Percentiles rank a stretch among this genome's conserved stretches.
Conservation (phyloP, 2,888 invertebrate genomes). For the Ferrisia virgata region DNA sequence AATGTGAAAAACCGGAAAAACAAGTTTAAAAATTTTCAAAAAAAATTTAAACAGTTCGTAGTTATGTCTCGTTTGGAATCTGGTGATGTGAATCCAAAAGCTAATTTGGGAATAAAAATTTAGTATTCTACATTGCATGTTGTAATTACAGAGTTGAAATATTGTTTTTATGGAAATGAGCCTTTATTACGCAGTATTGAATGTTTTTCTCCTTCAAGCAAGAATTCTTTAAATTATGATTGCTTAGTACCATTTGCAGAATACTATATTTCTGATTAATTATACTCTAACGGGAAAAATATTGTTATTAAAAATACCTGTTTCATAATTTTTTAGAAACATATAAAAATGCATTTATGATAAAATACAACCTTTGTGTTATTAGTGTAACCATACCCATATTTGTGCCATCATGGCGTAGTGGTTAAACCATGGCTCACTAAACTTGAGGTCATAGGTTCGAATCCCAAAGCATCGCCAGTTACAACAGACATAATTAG, state of each 20-base stretch:
- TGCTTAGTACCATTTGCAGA: background rate
- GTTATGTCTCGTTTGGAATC: no score
- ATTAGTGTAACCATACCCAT: background rate
- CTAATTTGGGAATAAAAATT: no score
- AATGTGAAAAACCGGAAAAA: no score
- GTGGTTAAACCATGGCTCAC: no score
- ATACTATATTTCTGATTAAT: background rate
- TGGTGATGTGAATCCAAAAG: no score
- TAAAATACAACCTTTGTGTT: background rate
- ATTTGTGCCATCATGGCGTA: no score
- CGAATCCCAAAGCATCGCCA: no score
- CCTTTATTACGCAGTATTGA: background rate
- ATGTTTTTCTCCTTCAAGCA: constrained; percentile 7
- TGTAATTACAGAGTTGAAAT: background rate
- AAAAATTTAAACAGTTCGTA: no score
- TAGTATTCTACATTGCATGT: background rate
- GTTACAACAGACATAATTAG: no score
- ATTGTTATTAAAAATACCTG: background rate
- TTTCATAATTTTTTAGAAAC: background rate
- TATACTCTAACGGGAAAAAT: background rate
- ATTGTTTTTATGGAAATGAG: background rate
- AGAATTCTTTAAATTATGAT: constrained; percentile 4
- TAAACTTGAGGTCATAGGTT: no score
- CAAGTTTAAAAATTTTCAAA: no score
- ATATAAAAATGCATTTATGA: background rate